Evolutionary conservation across 23 tunicate genomes (phyloP).

Genomic region (Botrylloides violaceus): DNA sequence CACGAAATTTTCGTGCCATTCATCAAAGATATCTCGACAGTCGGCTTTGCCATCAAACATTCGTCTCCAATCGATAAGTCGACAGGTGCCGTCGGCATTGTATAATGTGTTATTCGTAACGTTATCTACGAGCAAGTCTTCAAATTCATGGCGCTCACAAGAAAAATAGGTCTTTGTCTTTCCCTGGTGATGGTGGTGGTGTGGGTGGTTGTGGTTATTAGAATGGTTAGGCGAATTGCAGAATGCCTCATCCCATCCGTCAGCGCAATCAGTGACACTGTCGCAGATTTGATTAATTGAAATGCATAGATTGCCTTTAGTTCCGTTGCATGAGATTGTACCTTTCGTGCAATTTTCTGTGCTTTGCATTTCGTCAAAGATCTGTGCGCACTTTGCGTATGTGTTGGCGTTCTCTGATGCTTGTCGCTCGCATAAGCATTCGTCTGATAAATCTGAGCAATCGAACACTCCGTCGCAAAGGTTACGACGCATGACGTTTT

Average conservation of each 20-base stretch:
- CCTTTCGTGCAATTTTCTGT: neutral
- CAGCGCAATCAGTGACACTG: neutral
- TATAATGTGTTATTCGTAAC: neutral
- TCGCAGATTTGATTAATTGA: neutral
- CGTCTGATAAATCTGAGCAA: conserved; percentile 19
- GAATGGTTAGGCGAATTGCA: neutral
- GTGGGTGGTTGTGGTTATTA: neutral
- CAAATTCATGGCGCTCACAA: neutral
- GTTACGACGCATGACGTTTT: conserved; percentile 4
- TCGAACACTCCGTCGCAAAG: conserved; percentile 20
- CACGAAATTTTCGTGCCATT: conserved; percentile 23
- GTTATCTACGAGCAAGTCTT: neutral
- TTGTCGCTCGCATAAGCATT: conserved; percentile 18
- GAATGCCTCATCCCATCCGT: neutral
- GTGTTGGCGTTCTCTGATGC: neutral
- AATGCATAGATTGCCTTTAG: neutral
- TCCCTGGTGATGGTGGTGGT: neutral
- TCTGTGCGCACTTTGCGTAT: neutral
- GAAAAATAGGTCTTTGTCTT: conserved; percentile 17
- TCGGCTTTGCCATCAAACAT: conserved; percentile 10
- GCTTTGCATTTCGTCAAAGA: neutral
- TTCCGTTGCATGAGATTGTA: neutral
- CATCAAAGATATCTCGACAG: conserved; percentile 7
- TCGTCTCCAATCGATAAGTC: conserved; percentile 16
- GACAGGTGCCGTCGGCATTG: neutral